These are phyloP conservation scores for Eptesicus fuscus DNA, from an alignment of 2,113 vertebrate species.

Conservation along the genomic window DNA sequence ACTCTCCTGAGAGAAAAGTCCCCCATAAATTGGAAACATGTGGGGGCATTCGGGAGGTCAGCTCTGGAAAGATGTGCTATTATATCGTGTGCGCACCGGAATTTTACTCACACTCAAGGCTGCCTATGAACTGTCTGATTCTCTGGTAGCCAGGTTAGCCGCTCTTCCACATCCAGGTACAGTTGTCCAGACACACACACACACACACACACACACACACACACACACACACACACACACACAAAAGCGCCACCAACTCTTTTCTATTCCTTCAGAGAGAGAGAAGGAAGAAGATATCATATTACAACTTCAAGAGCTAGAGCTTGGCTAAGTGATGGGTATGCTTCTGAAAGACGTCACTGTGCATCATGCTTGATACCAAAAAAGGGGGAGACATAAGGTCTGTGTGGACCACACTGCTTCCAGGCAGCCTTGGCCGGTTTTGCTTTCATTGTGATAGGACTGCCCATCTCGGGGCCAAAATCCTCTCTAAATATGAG, in stretches of 20 bases:
- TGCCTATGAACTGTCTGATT: constrained; percentile 67
- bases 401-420: not conserved
- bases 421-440: not conserved
- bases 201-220: too few relatives aligned
- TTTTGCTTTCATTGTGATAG: not conserved
- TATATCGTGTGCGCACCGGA: constrained; percentile 75
- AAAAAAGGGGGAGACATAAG: not conserved
- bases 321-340: not conserved
- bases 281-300: not conserved
- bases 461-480: not conserved
- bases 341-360: not conserved
- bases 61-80: constrained; percentile 76
- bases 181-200: not conserved
- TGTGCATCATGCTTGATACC: not conserved
- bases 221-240: too few relatives aligned
- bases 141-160: constrained; percentile 52
- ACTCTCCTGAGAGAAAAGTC: constrained; percentile 77
- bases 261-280: not conserved
- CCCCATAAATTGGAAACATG: constrained; percentile 80
- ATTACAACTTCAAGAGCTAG: not conserved
- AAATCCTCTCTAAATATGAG: not conserved
- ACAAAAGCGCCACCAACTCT: not conserved
- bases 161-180: not conserved
- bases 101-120: constrained; percentile 74
- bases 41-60: constrained; percentile 78